These are phyloP conservation scores for Cinara cedri DNA, from an alignment of 2,888 invertebrate species.

Conservation along the genomic window DNA sequence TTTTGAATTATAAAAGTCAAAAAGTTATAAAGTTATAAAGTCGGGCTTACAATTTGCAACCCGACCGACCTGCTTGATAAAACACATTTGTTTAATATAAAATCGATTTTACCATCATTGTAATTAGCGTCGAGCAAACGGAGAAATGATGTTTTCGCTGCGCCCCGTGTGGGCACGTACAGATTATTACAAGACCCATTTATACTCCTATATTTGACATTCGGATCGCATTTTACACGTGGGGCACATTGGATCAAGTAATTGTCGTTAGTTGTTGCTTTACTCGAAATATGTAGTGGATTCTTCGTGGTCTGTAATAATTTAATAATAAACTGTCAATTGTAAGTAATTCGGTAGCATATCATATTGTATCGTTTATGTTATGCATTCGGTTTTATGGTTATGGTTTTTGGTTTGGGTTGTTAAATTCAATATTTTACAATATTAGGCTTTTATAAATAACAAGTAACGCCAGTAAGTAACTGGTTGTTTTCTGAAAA, in stretches of 20 bases:
- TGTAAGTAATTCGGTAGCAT: too few relatives aligned
- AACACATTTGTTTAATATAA: not conserved
- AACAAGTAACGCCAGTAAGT: too few relatives aligned
- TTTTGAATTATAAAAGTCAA: too few relatives aligned
- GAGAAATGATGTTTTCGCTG: slow-evolving; percentile 77
- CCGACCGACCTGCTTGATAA: too few relatives aligned
- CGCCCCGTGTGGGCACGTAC: slow-evolving; percentile 87
- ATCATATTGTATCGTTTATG: too few relatives aligned
- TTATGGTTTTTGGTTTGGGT: too few relatives aligned
- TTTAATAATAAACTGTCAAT: not conserved
- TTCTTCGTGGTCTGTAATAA: not conserved
- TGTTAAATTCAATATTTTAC: too few relatives aligned
- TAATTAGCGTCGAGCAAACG: slow-evolving; percentile 36
- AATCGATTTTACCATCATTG: slow-evolving; percentile 1
- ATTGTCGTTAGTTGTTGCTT: slow-evolving; percentile 16
- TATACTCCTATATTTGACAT: slow-evolving; percentile 83
- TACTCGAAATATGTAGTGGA: not conserved
- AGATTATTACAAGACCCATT: slow-evolving; percentile 90
- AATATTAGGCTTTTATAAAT: too few relatives aligned
- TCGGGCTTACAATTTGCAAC: too few relatives aligned
- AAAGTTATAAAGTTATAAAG: too few relatives aligned
- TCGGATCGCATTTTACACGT: slow-evolving; percentile 24
- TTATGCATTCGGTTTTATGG: too few relatives aligned
- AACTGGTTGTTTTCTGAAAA: too few relatives aligned
- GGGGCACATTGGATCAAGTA: slow-evolving; percentile 28